A percentile compares a stretch with the other conserved stretches of the same genome.
Conservation (phyloP, 2,888 invertebrate genomes). For the Xestia xanthographa region DNA sequence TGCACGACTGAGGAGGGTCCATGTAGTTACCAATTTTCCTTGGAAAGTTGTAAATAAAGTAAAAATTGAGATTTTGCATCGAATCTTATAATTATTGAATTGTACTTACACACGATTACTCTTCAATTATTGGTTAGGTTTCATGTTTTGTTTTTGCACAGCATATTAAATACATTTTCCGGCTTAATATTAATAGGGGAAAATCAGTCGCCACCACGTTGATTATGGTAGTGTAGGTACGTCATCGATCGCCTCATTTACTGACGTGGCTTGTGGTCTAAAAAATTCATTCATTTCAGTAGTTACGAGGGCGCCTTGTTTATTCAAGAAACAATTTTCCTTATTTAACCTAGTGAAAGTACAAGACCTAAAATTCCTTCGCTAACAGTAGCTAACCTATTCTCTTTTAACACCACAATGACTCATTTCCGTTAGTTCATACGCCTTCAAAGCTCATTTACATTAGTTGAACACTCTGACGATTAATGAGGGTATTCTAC, state of each 20-base stretch:
- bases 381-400: conserved; percentile 19
- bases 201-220: conserved; percentile 20
- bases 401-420: conserved; percentile 32
- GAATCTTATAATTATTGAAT: conserved; percentile 16
- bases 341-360: neutral
- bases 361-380: conserved; percentile 12
- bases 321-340: conserved; percentile 7
- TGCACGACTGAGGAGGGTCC: too few relatives aligned
- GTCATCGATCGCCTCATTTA: conserved; percentile 27
- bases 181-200: conserved; percentile 10
- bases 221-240: conserved; percentile 7
- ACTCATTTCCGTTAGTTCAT: conserved; percentile 34
- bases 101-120: conserved; percentile 19
- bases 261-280: conserved; percentile 1
- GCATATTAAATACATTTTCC: conserved; percentile 37
- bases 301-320: neutral
- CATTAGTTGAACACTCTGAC: conserved; percentile 27
- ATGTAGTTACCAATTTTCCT: conserved; percentile 14
- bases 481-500: conserved; percentile 28
- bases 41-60: neutral
- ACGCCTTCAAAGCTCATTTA: conserved; percentile 40
- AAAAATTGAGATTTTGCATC: conserved; percentile 7
- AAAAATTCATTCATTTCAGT: neutral
- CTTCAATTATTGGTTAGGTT: conserved; percentile 19
- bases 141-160: conserved; percentile 23